These are phyloP conservation scores for Drosophila subobscura DNA, from an alignment of 1,140 invertebrate species.

Conservation along the genomic window DNA sequence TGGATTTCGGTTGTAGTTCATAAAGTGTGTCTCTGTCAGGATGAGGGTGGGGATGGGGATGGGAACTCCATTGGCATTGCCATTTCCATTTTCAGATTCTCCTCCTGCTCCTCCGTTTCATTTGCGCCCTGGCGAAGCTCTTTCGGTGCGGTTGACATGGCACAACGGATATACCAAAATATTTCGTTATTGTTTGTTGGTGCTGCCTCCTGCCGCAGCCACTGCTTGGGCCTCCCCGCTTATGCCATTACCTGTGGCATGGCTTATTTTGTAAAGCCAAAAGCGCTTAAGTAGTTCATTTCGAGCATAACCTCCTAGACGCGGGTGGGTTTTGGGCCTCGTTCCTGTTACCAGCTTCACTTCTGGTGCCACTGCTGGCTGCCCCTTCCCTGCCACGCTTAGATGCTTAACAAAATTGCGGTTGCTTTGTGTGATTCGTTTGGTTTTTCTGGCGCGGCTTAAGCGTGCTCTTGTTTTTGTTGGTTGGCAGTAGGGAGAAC, in stretches of 20 bases:
- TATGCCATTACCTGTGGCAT: constrained; percentile 43
- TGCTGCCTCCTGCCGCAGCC: constrained; percentile 10
- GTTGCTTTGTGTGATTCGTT: constrained; percentile 58
- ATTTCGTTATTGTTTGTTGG: constrained; percentile 61
- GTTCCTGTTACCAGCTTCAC: constrained; percentile 16
- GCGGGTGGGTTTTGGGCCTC: constrained; percentile 14
- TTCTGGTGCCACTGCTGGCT: constrained; percentile 30
- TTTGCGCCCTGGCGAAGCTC: constrained; percentile 16
- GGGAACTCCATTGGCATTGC: constrained; percentile 10
- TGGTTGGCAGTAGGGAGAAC: too few relatives aligned
- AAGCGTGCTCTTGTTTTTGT: constrained; percentile 31
- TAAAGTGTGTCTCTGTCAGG: constrained; percentile 42
- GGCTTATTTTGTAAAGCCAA: constrained; percentile 60
- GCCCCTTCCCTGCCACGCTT: constrained; percentile 14
- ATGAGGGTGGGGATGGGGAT: constrained; percentile 22
- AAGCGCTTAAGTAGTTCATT: constrained; percentile 70
- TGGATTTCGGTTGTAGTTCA: constrained; percentile 57
- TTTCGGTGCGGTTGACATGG: constrained; percentile 31
- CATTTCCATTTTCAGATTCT: constrained; percentile 15
- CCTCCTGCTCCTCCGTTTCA: constrained; percentile 20
- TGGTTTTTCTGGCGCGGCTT: constrained; percentile 43
- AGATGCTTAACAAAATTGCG: constrained; percentile 74
- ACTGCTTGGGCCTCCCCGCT: background rate
- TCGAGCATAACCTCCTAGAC: constrained; percentile 19
- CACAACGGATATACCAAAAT: constrained; percentile 49